phyloP scores from a whole-genome alignment of 2,113 vertebrate species.

The Caranx melampygus region DNA sequence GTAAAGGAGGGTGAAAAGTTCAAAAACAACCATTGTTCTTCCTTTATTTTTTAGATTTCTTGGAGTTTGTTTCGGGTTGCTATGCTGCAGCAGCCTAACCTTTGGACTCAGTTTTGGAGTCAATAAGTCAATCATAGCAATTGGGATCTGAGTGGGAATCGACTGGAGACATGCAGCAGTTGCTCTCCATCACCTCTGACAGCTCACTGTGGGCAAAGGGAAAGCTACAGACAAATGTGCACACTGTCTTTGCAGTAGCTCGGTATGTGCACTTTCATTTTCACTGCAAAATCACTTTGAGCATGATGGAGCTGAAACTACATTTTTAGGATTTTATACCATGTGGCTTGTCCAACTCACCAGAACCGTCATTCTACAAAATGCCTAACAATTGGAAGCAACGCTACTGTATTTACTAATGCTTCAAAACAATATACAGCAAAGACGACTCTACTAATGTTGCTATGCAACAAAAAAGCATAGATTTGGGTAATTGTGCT shows the following conservation, averaged over 20 bases:
- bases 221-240: constrained; percentile 16
- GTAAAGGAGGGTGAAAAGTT: too few species aligned
- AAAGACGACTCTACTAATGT: not conserved
- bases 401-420: not conserved
- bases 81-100: not conserved
- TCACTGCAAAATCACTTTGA: not conserved
- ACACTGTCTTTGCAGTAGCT: constrained; percentile 22
- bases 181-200: constrained; percentile 28
- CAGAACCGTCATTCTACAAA: not conserved
- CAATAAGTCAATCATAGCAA: constrained; percentile 14
- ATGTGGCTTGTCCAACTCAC: too few species aligned
- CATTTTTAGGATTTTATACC: not conserved
- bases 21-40: too few species aligned
- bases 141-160: constrained; percentile 15
- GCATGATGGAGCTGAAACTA: not conserved
- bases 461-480: constrained; percentile 5
- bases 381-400: not conserved
- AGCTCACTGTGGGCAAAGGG: not conserved
- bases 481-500: not conserved
- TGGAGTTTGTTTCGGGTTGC: not conserved
- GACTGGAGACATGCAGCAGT: not conserved
- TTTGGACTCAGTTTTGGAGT: not conserved
- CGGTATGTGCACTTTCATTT: not conserved
- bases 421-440: not conserved
- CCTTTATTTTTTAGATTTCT: not conserved